These are phyloP conservation scores for Hiodon alosoides DNA, from an alignment of 2,113 vertebrate genomes.

Conservation along the genomic window DNA sequence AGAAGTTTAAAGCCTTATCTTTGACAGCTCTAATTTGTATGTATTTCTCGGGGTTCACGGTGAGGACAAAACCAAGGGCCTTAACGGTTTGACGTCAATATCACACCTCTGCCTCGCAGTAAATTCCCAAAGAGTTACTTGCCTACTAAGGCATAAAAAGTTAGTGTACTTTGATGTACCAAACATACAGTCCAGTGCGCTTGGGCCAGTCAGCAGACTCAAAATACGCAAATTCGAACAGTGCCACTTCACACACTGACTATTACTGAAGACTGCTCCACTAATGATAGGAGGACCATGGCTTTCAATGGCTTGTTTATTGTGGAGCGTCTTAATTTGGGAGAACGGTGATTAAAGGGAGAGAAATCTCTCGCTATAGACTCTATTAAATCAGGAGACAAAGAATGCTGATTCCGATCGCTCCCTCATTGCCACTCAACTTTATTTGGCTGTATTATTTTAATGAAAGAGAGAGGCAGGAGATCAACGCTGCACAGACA, in stretches of 20 bases:
- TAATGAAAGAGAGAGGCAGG: slow-evolving; percentile 39
- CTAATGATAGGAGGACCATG: slow-evolving; percentile 49
- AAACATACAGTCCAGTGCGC: no score
- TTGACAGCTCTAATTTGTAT: no score
- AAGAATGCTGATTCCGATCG: slow-evolving; percentile 59
- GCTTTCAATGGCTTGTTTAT: slow-evolving; percentile 40
- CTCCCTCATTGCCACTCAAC: slow-evolving; percentile 41
- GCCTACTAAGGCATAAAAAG: no score
- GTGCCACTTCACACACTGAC: background rate
- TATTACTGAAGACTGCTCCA: slow-evolving; percentile 45
- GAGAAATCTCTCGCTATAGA: slow-evolving; percentile 57
- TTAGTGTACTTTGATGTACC: no score
- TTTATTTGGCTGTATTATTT: slow-evolving; percentile 42
- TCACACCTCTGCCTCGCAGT: no score
- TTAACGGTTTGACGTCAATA: no score
- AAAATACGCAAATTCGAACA: background rate
- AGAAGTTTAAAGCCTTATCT: no score
- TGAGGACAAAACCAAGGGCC: no score
- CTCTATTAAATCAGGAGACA: slow-evolving; percentile 55
- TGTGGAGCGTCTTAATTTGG: slow-evolving; percentile 51
- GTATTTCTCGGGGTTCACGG: no score
- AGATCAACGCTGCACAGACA: slow-evolving; percentile 15
- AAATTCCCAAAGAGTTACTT: no score
- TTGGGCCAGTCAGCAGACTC: no score
- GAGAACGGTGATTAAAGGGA: slow-evolving; percentile 59